Conservation (phyloP, 2,113 vertebrate species). For the Neolamprologus caudopunctatus region DNA sequence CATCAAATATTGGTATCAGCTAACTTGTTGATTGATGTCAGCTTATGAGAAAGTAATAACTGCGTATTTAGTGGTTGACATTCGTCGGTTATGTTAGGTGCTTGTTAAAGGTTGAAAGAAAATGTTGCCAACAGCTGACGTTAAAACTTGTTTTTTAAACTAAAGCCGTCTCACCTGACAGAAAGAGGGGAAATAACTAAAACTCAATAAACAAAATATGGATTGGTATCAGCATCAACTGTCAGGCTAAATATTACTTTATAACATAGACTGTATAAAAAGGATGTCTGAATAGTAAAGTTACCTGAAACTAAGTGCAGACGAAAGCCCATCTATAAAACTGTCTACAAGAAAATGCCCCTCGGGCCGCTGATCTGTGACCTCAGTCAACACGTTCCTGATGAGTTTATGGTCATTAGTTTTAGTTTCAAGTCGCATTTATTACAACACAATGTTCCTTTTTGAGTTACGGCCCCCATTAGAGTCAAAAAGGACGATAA, state of each 20-base stretch:
- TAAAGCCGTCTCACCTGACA: background rate
- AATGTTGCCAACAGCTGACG: background rate
- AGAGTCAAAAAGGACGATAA: background rate
- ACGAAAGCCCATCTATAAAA: background rate
- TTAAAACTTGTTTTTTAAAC: background rate
- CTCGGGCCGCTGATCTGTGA: background rate
- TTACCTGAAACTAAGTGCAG: background rate
- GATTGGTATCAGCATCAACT: rapidly evolving
- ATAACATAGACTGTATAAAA: background rate
- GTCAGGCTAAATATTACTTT: background rate
- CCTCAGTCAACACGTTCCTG: background rate
- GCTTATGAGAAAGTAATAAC: background rate
- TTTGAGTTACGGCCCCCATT: background rate
- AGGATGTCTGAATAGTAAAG: background rate
- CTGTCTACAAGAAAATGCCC: background rate
- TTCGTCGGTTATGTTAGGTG: background rate
- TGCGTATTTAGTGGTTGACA: rapidly evolving
- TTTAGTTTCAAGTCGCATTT: rapidly evolving
- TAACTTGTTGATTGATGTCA: background rate
- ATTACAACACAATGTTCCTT: background rate
- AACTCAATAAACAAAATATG: rapidly evolving
- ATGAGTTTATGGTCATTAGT: background rate
- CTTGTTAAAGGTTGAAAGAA: background rate
- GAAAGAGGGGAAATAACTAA: background rate
- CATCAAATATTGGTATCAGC: background rate